phyloP scores from a whole-genome alignment of 2,113 vertebrate species.

The Corydoras maculifer region DNA sequence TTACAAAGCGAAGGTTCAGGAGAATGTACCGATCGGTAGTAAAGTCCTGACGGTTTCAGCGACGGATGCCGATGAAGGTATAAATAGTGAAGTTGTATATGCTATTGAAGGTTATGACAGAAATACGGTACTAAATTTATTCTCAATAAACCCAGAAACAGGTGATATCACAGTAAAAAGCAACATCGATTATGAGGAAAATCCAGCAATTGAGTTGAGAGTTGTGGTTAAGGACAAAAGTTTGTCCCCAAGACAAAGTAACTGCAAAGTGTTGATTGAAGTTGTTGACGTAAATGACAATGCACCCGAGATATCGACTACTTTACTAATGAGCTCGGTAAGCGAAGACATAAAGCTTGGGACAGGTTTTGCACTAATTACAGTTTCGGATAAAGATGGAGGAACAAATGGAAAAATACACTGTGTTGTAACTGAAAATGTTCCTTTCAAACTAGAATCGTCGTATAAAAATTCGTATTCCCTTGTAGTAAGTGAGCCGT shows the following conservation, averaged over 20 bases:
- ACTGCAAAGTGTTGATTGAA: conserved; percentile 67
- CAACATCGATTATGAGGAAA: conserved; percentile 57
- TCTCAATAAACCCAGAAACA: conserved; percentile 53
- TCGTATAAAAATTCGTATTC: conserved; percentile 72
- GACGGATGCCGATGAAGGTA: conserved; percentile 50
- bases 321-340: conserved; percentile 60
- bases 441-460: conserved; percentile 68
- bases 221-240: conserved; percentile 45
- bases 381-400: conserved; percentile 64
- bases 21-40: conserved; percentile 34
- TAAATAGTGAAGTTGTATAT: conserved; percentile 27
- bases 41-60: conserved; percentile 42
- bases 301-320: conserved; percentile 64
- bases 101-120: conserved; percentile 56
- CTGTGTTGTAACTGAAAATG: conserved; percentile 53
- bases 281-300: conserved; percentile 74
- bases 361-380: conserved; percentile 69
- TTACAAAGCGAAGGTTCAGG: conserved; percentile 40
- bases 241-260: conserved; percentile 11
- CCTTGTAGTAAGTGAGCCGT: conserved; percentile 57
- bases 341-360: conserved; percentile 62
- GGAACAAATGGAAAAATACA: conserved; percentile 66
- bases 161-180: conserved; percentile 64
- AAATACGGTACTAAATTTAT: conserved; percentile 38
- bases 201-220: conserved; percentile 41